These are phyloP conservation scores for Sebastes glaucus DNA, from an alignment of 2,797 vertebrate species.

Conservation along the genomic window DNA sequence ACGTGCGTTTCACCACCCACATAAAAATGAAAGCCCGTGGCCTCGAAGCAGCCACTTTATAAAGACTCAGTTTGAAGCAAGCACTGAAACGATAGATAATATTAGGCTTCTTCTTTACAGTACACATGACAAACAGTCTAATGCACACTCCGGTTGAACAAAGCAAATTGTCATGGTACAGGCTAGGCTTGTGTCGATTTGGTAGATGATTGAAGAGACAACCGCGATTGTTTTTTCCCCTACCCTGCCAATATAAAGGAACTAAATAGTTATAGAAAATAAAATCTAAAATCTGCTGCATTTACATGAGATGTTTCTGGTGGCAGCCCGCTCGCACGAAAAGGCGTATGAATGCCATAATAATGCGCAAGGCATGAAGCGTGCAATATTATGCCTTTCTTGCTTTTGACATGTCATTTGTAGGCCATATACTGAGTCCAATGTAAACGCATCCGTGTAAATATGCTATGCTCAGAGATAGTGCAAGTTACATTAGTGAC, in stretches of 20 bases:
- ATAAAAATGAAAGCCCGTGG: not conserved
- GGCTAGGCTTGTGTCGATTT: not conserved
- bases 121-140: not conserved
- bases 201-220: not conserved
- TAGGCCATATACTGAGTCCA: too few relatives aligned
- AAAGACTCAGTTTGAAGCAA: not conserved
- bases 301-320: not conserved
- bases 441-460: too few relatives aligned
- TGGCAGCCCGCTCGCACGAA: not conserved
- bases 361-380: too few relatives aligned
- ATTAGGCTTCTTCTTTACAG: not conserved
- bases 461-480: too few relatives aligned
- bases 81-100: not conserved
- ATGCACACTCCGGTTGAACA: not conserved
- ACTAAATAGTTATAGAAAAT: not conserved
- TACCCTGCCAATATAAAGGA: not conserved
- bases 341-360: too few relatives aligned
- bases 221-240: not conserved
- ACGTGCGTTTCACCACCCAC: constrained; percentile 17
- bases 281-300: not conserved
- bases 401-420: too few relatives aligned
- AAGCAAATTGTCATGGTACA: not conserved
- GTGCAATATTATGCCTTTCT: too few relatives aligned
- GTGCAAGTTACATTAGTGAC: too few relatives aligned
- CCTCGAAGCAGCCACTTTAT: constrained; percentile 1